Percentiles rank a stretch among this genome's conserved stretches.
phyloP scores from a whole-genome alignment of 1,140 invertebrate species.

The Scaptomyza montana region DNA sequence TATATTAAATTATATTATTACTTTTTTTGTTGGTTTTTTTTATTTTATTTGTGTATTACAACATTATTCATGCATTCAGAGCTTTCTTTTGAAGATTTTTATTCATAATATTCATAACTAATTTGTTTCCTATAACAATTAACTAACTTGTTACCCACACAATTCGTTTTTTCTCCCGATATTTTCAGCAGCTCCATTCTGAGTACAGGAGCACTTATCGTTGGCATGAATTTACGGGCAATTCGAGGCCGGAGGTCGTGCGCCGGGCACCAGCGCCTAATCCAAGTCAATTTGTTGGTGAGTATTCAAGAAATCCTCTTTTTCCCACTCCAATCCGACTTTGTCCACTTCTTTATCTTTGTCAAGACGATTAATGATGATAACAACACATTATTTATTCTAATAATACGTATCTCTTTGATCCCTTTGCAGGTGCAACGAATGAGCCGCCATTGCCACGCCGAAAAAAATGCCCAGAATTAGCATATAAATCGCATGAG shows the following conservation, averaged over 20 bases:
- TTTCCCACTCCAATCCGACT: slow-evolving; percentile 13
- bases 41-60: too few species aligned
- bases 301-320: slow-evolving; percentile 48
- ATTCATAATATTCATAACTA: too few species aligned
- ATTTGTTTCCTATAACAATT: slow-evolving; percentile 5
- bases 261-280: slow-evolving; percentile 86
- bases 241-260: slow-evolving; percentile 87
- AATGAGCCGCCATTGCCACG: slow-evolving; percentile 92
- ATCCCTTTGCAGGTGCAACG: slow-evolving; percentile 62
- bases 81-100: too few species aligned
- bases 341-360: slow-evolving; percentile 48
- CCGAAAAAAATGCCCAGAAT: slow-evolving; percentile 93
- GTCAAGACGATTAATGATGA: slow-evolving; percentile 42
- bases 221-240: slow-evolving; percentile 94
- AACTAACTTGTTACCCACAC: slow-evolving; percentile 13
- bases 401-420: slow-evolving; percentile 15
- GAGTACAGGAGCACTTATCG: slow-evolving; percentile 96
- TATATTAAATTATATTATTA: too few species aligned
- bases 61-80: too few species aligned
- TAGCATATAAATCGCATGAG: slow-evolving; percentile 93
- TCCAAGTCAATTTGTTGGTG: slow-evolving; percentile 85
- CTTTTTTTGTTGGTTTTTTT: too few species aligned
- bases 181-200: slow-evolving; percentile 91
- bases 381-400: slow-evolving; percentile 30
- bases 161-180: slow-evolving; percentile 25